Evolutionary conservation across 2,888 invertebrate species (phyloP), one percentile per base, ranked within the genome.

Genomic region (Thalpophila matura): DNA sequence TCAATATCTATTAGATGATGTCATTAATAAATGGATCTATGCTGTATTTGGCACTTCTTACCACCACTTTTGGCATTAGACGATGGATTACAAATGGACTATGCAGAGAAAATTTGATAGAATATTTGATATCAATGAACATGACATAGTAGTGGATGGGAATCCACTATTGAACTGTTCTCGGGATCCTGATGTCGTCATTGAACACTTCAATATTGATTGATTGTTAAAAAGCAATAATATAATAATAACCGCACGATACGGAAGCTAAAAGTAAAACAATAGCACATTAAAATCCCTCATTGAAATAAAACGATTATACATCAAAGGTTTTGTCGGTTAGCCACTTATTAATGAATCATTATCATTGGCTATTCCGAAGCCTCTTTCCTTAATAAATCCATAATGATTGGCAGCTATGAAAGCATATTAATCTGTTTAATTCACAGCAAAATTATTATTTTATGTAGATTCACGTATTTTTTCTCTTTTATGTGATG

Each of bases 211-310:
- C 7, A 38, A 43, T 29, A 18, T 27, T 60, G 60, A 65, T 49
- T 27, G 20, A 24, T 14, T n/a, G 10, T 63, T 33, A 24, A 68
- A 57, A 33, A 50, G 10, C 7, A 18, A 69, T 60, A 50, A 16
- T 27, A 40, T 61, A 16, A 24, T 59, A 65, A 67, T 49, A 12
- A 37, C 31, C 9, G 22, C 38, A 6, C 7, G 20, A 33, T 27
- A 49, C 49, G 33, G 43, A 60, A 50, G 38, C 12, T 14, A n/a
- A 43, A 14, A 7, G 9, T 26, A 9, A 20, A n/a, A 33, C 6
- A 38, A 38, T 14, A 9, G 14, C 31, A 49, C 49, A 31, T 58
- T 35, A 38, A 38, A 45, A 16, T 12, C 9, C 12, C n/a, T 9
- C 12, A 14, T 42, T 24, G n/a, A 31, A n/a, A n/a, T 45, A 55